Evolutionary conservation across 2,888 invertebrate genomes (phyloP), one percentile per base, ranked within the genome.

Genomic region (Congeria kusceri): DNA sequence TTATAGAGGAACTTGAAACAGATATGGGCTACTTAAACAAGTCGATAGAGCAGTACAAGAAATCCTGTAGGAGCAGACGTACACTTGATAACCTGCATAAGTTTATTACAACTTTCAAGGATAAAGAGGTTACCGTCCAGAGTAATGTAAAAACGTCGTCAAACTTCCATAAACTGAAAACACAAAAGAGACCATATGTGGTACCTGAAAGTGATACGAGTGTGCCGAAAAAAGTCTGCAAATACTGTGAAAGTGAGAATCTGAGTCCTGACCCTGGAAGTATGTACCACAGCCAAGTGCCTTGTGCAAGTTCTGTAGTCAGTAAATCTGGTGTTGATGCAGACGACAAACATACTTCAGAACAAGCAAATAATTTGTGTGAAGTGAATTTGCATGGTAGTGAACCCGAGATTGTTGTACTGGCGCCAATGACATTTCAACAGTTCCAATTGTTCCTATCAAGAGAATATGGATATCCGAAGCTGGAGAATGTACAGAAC

Each of bases 351-450:
- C 53, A 13, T 23, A 15, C n/a, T 15, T 7, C 53, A 4, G 25
- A 18, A 20, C 7, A 53, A 25, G 53, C 23, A 53, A 4, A 20
- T 20, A n/a, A 27, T 20, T 28, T 59, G 5, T 25, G 1, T 7
- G 59, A 28, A 9, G 28, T 18, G 7, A 28, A 7, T 13, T 7
- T 7, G 15, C 11, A 13, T 25, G 15, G 27, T 20, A 59, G n/a
- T 59, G 1, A 59, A 15, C 23, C 9, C 15, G 28, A 59, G 27
- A 59, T 59, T 59, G 59, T 59, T 28, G 59, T 27, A 25, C 28
- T 29, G 59, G 4, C 32, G 27, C 28, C 32, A 27, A 53, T 53
- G 53, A 23, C 11, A 18, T 53, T 53, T 53, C n/a, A 53, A 3
- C 20, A 53, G 25, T 53, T 53, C 25, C 25, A 25, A 9, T 23